Evolutionary conservation across 2,113 vertebrate species (phyloP).

Genomic region (rat (Rattus norvegicus)): GRCr8 NC_086025.1:51763501-51764000

Average conservation of each 20-base stretch:
- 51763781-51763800: background rate
- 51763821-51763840: background rate
- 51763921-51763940: background rate
- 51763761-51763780: background rate
- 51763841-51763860: background rate
- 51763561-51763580: background rate
- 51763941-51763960: background rate
- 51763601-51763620: background rate
- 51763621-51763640: background rate
- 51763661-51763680: background rate
- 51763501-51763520: background rate
- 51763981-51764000: too few species aligned
- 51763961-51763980: too few species aligned
- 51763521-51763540: background rate
- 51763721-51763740: background rate
- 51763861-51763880: background rate
- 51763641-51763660: background rate
- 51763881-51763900: background rate
- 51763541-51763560: background rate
- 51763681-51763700: background rate
- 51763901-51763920: background rate
- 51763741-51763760: background rate
- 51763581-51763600: background rate
- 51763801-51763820: background rate
- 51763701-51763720: background rate